Evolutionary conservation across 2,888 invertebrate species (phyloP).

Genomic region (Caenorhabditis japonica): DNA sequence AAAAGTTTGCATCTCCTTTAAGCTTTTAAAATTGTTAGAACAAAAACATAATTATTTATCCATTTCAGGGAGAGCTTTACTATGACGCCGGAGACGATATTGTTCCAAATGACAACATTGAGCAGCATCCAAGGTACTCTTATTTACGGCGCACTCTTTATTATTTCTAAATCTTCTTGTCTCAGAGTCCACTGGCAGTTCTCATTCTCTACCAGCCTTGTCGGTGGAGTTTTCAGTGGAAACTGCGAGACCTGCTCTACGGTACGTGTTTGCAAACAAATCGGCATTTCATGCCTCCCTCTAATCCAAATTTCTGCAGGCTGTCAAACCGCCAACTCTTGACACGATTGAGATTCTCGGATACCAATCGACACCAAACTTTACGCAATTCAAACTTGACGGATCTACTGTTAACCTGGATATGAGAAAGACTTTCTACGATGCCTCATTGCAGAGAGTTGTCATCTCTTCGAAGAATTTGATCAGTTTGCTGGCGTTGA

Average conservation of each 20-base stretch:
- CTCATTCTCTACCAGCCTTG: slow-evolving; percentile 41
- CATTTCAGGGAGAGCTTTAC: slow-evolving; percentile 66
- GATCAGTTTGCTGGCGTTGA: slow-evolving; percentile 31
- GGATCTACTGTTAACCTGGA: slow-evolving; percentile 21
- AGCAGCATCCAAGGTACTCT: slow-evolving; percentile 33
- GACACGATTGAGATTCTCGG: slow-evolving; percentile 67
- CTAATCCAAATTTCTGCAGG: slow-evolving; percentile 24
- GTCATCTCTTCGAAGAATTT: slow-evolving; percentile 15
- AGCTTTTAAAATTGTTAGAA: background rate
- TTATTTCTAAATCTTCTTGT: background rate
- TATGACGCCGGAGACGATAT: slow-evolving; percentile 72
- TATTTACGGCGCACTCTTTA: too few species aligned
- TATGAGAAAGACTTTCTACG: slow-evolving; percentile 29
- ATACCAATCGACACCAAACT: slow-evolving; percentile 56
- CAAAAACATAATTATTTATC: background rate
- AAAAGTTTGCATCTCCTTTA: too few species aligned
- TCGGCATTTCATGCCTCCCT: background rate
- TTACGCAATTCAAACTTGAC: slow-evolving; percentile 51
- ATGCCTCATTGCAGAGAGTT: slow-evolving; percentile 14
- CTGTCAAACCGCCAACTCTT: slow-evolving; percentile 52
- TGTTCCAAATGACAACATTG: slow-evolving; percentile 57
- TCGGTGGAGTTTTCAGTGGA: slow-evolving; percentile 42
- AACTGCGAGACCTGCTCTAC: slow-evolving; percentile 44
- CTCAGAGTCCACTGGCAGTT: slow-evolving; percentile 57
- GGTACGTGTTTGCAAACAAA: slow-evolving; percentile 12